Evolutionary conservation across 2,888 invertebrate species (phyloP), one percentile per base, ranked within the genome.

Genomic region (Zygogramma bicolorata): DNA sequence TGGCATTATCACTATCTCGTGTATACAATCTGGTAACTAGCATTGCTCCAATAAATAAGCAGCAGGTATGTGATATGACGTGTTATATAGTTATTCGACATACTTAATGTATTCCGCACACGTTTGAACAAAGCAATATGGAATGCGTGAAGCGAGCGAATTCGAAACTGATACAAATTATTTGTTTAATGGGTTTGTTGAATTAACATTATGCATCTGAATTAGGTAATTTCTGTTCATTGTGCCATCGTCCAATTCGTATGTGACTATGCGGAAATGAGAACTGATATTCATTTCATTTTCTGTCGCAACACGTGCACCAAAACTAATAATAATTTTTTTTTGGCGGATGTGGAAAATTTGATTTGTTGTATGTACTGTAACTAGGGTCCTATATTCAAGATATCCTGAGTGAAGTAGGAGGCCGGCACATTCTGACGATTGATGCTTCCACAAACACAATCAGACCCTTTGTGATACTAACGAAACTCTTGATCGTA

Each of bases 151-250:
- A 65, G 29, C 57, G 53, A 57, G n/a, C 27, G 65, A 57, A 29
- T 59, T 58, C 70, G 70, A 70, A 65, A 70, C 59, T 70, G 65
- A 70, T 58, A 60, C 65, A 65, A 58, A 53, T 53, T 53, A 70
- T 70, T 70, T 46, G 59, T 59, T 65, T 59, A 70, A 70, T 59
- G 60, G 60, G 18, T 59, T 57, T 29, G 65, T 65, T 31, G 40
- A 58, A 53, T 53, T 25, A 25, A 25, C 53, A 53, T 8, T 22
- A 53, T 53, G 25, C 53, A 10, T 53, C 22, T 13, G 25, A 53
- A 53, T 25, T 10, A 53, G 53, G 53, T 10, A 53, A 53, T 53
- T 25, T 13, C 0, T 53, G 25, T 46, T 15, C 13, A 20, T 53
- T 53, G 53, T 10, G 8, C 10, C 1, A 13, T 8, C 10, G 53